A percentile compares a stretch with the other conserved stretches of the same genome.
phyloP scores from a whole-genome alignment of 2,888 invertebrate genomes.

The Parapristionchus giblindavisi region DNA sequence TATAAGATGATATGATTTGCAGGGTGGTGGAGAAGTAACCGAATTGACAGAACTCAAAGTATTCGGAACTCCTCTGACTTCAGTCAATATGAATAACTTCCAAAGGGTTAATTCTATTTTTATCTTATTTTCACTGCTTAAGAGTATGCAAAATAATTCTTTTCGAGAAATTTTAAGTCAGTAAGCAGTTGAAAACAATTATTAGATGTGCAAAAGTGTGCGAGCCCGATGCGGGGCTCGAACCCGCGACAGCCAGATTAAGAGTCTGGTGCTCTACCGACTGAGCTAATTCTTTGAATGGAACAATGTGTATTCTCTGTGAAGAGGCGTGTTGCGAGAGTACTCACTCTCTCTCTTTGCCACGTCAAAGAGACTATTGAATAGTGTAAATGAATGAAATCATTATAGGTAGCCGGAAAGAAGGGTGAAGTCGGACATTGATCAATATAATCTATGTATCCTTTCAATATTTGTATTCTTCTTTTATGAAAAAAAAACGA shows the following conservation, averaged over 20 bases:
- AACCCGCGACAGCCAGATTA: slow-evolving; percentile 58
- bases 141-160: neutral
- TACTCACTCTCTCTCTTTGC: too few species aligned
- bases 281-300: too few species aligned
- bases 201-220: neutral
- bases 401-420: slow-evolving; percentile 60
- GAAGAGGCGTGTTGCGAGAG: too few species aligned
- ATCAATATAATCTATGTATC: neutral
- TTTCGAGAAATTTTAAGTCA: too few species aligned
- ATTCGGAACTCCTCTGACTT: slow-evolving; percentile 63
- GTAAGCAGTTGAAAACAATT: too few species aligned
- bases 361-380: too few species aligned
- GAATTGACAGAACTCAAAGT: slow-evolving; percentile 58
- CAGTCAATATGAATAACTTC: slow-evolving; percentile 69
- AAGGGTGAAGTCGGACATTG: slow-evolving; percentile 60
- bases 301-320: too few species aligned
- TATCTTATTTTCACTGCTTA: neutral
- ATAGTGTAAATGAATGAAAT: neutral
- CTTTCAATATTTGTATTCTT: neutral
- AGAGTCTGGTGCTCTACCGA: slow-evolving; percentile 64
- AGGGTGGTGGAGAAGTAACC: slow-evolving; percentile 61
- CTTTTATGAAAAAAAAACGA: too few species aligned
- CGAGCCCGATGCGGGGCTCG: slow-evolving; percentile 46
- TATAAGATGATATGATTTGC: too few species aligned
- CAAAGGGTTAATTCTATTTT: slow-evolving; percentile 52